A percentile compares a stretch with the other conserved stretches of the same genome.
Conservation (phyloP, 1,140 invertebrate species). For the Philaenus spumarius region DNA sequence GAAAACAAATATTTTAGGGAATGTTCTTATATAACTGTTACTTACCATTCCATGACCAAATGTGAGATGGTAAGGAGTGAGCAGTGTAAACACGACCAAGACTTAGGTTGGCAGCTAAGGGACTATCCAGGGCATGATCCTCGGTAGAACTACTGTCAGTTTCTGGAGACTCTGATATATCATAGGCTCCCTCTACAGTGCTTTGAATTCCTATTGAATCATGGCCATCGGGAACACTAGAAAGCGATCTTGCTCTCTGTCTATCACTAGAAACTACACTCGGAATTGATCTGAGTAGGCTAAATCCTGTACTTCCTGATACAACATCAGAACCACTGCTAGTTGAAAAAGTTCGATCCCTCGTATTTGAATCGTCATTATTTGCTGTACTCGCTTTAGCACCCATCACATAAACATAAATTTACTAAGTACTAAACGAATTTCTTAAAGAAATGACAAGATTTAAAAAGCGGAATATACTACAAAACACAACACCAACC, state of each 20-base stretch:
- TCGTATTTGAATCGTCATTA: constrained; percentile 61
- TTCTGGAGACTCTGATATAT: constrained; percentile 51
- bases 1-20: no score
- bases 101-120: constrained; percentile 34
- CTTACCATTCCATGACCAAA: constrained; percentile 85
- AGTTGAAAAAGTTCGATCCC: constrained; percentile 66
- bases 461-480: constrained; percentile 13
- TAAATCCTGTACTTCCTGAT: constrained; percentile 56
- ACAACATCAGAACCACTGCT: constrained; percentile 54
- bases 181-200: constrained; percentile 42
- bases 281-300: constrained; percentile 62
- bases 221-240: constrained; percentile 64
- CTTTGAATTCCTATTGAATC: constrained; percentile 29
- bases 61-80: constrained; percentile 82
- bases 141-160: constrained; percentile 50
- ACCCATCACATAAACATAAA: constrained; percentile 51
- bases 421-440: constrained; percentile 3
- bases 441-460: neutral
- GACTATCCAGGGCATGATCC: constrained; percentile 40
- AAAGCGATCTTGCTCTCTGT: constrained; percentile 71
- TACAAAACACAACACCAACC: constrained; percentile 2
- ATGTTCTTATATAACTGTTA: constrained; percentile 27
- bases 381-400: constrained; percentile 73
- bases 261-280: constrained; percentile 62
- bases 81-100: constrained; percentile 75